Evolutionary conservation across 2,888 invertebrate genomes (phyloP).

Genomic region (Plusia festucae): DNA sequence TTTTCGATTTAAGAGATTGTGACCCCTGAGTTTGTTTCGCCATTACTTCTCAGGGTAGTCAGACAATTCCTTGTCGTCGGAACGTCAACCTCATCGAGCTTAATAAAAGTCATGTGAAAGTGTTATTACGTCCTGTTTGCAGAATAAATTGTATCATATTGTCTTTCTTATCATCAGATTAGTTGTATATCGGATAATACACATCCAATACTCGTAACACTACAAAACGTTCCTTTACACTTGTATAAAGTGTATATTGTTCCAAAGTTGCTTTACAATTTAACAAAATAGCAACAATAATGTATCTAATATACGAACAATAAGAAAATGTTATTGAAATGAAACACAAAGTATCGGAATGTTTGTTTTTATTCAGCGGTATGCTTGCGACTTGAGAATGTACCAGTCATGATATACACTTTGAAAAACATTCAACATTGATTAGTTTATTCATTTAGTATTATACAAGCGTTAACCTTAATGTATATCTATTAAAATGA

Average conservation of each 20-base stretch:
- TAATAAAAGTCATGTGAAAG: no score
- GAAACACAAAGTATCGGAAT: slow-evolving; percentile 7
- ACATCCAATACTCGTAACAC: not conserved
- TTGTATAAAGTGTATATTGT: not conserved
- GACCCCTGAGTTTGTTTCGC: no score
- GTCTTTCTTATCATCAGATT: no score
- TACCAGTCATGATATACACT: not conserved
- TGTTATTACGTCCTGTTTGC: no score
- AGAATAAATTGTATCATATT: no score
- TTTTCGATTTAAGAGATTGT: no score
- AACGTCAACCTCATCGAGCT: no score
- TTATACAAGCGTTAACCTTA: no score
- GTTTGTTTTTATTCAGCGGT: slow-evolving; percentile 34
- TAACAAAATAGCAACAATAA: not conserved
- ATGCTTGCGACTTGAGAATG: slow-evolving; percentile 12
- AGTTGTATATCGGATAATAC: not conserved
- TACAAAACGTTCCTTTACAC: not conserved
- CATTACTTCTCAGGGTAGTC: no score
- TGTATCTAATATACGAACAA: not conserved
- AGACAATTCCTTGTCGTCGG: no score
- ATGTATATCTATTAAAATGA: no score
- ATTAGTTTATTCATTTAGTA: slow-evolving; percentile 12
- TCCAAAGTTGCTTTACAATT: no score
- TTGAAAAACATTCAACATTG: slow-evolving; percentile 48
- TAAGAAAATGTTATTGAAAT: slow-evolving; percentile 20